Evolutionary conservation across 2,113 vertebrate genomes (phyloP), one percentile per base, ranked within the genome.

Genomic region (Otis tarda): DNA sequence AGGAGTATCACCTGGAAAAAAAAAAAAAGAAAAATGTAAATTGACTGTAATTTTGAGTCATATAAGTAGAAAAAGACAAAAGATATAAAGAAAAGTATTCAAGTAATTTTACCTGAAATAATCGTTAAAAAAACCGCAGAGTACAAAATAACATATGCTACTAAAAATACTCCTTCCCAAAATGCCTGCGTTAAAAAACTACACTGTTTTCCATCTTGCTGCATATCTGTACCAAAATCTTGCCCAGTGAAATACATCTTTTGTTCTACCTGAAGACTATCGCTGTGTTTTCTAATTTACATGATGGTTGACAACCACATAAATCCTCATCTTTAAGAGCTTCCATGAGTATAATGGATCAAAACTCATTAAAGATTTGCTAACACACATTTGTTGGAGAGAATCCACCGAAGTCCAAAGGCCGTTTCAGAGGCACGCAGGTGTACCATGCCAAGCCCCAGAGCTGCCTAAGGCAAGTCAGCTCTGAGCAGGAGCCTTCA

Each of bases 1-100:
- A 4, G 99, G 99, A 47, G 99, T 99, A 96, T 99, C 99, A 0
- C 99, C 99, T 99, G 92, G 92, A 13, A 91, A 98, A 97, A 95
- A 21, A 92, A 97, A 97, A 15, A 7, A 90, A 11, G 74, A 97
- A 15, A 7, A 90, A 11, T 74, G 39, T 64, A 60, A 82, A 57
- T 2, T 52, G 24, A 55, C 41, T 49, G 33, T 41, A 37, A 90
- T 63, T 95, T 53, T 75, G 37, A 55, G n/a, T 63, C 50, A 75
- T 3, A 2, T 15, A 70, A 68, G 5, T 57, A 56, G 28, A 87
- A 31, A 74, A 92, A 79, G 57, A 45, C 33, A 82, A 81, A 83
- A 84, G 4, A 47, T 20, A 78, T 1, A 28, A 92, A 27, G 45
- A 69, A 35, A 90, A 90, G 25, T 20, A 60, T 90, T 71, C 9